Conservation (phyloP, 2,797 vertebrate genomes). For the Morelia viridis region DNA sequence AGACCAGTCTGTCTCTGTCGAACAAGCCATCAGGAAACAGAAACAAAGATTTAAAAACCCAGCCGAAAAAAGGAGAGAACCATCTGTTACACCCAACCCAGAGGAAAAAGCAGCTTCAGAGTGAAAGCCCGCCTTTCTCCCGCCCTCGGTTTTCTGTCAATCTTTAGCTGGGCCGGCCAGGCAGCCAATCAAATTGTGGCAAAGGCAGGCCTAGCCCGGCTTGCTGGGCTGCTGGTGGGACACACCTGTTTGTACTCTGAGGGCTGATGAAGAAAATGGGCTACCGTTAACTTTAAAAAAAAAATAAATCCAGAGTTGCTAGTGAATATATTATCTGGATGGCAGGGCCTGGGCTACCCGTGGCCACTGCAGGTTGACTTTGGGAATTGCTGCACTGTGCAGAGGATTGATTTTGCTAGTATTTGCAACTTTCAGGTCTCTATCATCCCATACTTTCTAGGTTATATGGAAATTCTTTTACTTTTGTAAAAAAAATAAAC, state of each 20-base stretch:
- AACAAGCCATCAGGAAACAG: neutral
- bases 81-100: neutral
- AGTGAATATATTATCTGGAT: neutral
- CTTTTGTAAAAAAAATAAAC: neutral
- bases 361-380: neutral
- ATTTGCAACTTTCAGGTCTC: neutral
- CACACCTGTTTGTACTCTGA: neutral
- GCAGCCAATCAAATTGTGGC: conserved; percentile 6
- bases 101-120: neutral
- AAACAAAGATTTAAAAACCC: neutral
- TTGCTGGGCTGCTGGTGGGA: neutral
- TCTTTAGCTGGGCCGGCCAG: neutral
- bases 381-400: neutral
- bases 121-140: neutral
- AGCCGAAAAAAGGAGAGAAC: neutral
- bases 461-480: neutral
- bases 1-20: neutral
- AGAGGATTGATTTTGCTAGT: neutral
- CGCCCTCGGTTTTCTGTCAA: neutral
- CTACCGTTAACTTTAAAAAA: neutral
- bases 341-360: neutral
- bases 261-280: neutral
- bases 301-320: neutral
- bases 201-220: neutral
- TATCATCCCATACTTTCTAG: neutral